phyloP scores from a whole-genome alignment of 2,888 invertebrate genomes.

The Terebella lapidaria region DNA sequence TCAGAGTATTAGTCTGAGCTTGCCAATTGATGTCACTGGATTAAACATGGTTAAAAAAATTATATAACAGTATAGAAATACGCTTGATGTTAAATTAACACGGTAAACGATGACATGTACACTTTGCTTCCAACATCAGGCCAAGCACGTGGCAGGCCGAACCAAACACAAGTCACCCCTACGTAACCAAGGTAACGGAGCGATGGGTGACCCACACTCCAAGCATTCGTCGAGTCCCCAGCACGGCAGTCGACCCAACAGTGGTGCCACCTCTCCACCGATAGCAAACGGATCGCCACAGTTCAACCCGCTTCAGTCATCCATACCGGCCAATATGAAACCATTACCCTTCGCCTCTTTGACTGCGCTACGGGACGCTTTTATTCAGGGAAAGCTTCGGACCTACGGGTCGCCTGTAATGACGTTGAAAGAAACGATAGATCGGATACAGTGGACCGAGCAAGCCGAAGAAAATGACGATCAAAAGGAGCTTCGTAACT shows the following conservation, averaged over 20 bases:
- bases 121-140: constrained; percentile 28
- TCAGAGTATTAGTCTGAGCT: too few relatives aligned
- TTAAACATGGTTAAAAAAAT: too few relatives aligned
- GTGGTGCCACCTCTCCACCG: not conserved
- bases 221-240: not conserved
- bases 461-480: too few relatives aligned
- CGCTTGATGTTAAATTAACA: too few relatives aligned
- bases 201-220: not conserved
- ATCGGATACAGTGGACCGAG: constrained; percentile 23
- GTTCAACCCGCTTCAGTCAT: not conserved
- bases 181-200: constrained; percentile 18
- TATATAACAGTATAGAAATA: too few relatives aligned
- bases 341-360: not conserved
- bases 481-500: too few relatives aligned
- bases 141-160: constrained; percentile 40
- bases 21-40: too few relatives aligned
- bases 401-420: constrained; percentile 45
- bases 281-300: not conserved
- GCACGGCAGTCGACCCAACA: not conserved
- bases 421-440: constrained; percentile 49
- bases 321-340: constrained; percentile 6
- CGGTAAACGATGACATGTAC: too few relatives aligned
- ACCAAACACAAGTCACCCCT: constrained; percentile 31
- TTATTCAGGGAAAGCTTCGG: constrained; percentile 7
- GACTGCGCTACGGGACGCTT: constrained; percentile 12